Evolutionary conservation across 2,888 invertebrate species (phyloP).

Genomic region (Xanthorhoe spadicearia): DNA sequence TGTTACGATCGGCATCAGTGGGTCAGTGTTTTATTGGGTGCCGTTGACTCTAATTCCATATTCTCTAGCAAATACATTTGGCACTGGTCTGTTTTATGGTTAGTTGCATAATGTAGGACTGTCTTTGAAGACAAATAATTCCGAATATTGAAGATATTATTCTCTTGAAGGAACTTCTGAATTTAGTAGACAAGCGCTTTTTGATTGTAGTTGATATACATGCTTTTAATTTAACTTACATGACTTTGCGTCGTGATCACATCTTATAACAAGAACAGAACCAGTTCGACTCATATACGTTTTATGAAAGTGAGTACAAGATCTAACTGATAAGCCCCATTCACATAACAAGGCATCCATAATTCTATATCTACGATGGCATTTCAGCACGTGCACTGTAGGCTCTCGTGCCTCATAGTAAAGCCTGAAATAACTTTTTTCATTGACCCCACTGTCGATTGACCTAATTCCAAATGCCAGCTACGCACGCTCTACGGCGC

Average conservation of each 20-base stretch:
- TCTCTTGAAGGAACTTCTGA: conserved; percentile 8
- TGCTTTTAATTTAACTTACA: neutral
- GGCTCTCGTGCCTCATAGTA: conserved; percentile 36
- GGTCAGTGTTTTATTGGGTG: conserved; percentile 67
- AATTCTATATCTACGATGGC: conserved; percentile 21
- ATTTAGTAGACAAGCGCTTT: neutral
- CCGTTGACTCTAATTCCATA: conserved; percentile 49
- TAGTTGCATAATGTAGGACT: conserved; percentile 34
- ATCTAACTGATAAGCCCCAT: conserved; percentile 24
- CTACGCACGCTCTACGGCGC: conserved; percentile 41
- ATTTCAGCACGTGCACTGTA: conserved; percentile 32
- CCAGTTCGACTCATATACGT: neutral
- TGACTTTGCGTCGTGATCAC: neutral
- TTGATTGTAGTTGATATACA: neutral
- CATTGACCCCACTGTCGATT: conserved; percentile 45
- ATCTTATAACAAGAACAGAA: neutral
- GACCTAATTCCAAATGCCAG: conserved; percentile 47
- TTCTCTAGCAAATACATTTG: conserved; percentile 51
- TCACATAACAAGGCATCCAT: conserved; percentile 27
- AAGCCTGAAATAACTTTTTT: conserved; percentile 47
- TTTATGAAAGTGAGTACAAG: conserved; percentile 17
- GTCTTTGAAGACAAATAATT: conserved; percentile 20
- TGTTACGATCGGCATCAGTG: conserved; percentile 67
- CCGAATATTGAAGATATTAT: conserved; percentile 15
- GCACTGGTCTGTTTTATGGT: conserved; percentile 43